Evolutionary conservation across 2,888 invertebrate species (phyloP), one percentile per base, ranked within the genome.

Genomic region (Meiosimyza decipiens): DNA sequence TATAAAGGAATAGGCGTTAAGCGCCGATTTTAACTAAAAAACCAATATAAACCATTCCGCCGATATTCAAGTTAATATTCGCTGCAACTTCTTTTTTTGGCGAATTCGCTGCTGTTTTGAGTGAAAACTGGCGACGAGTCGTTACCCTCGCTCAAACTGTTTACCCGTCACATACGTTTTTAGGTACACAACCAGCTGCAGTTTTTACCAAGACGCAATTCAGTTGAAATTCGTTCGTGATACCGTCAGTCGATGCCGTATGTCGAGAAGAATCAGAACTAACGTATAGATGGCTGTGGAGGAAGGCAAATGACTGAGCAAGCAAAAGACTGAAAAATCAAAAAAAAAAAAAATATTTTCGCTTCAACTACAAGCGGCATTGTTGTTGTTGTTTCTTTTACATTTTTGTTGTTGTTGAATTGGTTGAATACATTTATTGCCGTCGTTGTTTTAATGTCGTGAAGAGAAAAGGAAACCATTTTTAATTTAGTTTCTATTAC

Each of bases 191-290:
- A 28, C 28, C 28, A 28, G 18, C 57, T 22, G 52, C 13, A 52
- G 3, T n/a, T 18, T 55, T 22, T 55, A 12, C 54, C 3, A 67
- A 22, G 51, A 50, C 51, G 50, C 18, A 33, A 60, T 60, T 69
- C 33, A 69, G 68, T 69, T 50, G 33, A 69, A 68, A 40, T 40
- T 40, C 40, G 28, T 69, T 50, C 60, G 68, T 52, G 60, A 16
- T 69, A 16, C 40, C 18, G 50, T 18, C 52, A 52, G 51, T 69
- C 13, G 52, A 50, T 60, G 52, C 16, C 28, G 18, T 16, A 62
- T 52, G 62, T 47, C 18, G 69, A 33, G 13, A 55, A 40, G 47
- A 57, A 49, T 40, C 62, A 9, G 40, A 40, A 40, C 4, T 9
- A 40, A 40, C 40, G 40, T 9, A 28, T 28, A 28, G 28, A 28